phyloP scores from a whole-genome alignment of 2,113 vertebrate genomes.

The Collichthys lucidus region DNA sequence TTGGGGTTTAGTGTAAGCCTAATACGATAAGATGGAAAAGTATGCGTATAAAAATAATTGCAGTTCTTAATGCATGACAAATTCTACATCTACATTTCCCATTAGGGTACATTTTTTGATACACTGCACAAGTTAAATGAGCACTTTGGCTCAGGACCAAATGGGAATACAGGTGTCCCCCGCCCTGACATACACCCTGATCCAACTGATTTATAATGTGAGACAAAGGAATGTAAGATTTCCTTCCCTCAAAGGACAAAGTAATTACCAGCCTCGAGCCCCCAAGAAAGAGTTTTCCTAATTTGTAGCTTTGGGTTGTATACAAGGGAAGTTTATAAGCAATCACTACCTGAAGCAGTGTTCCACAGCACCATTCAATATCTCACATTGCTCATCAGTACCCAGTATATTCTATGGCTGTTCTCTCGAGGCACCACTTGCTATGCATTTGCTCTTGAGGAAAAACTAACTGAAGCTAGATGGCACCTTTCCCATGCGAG shows the following conservation, averaged over 20 bases:
- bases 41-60: constrained; percentile 15
- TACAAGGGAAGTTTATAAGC: constrained; percentile 8
- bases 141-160: constrained; percentile 11
- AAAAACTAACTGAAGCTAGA: constrained; percentile 20
- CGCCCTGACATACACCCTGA: background rate
- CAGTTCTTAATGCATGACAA: background rate
- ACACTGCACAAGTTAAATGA: constrained; percentile 11
- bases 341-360: constrained; percentile 17
- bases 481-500: constrained; percentile 49
- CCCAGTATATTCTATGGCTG: background rate
- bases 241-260: constrained; percentile 49
- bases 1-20: constrained; percentile 41
- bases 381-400: constrained; percentile 26
- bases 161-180: constrained; percentile 2
- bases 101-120: constrained; percentile 11
- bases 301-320: constrained; percentile 12
- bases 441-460: constrained; percentile 59
- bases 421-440: constrained; percentile 56
- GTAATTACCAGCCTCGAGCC: background rate
- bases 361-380: constrained; percentile 12
- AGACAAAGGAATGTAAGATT: constrained; percentile 10
- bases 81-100: background rate
- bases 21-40: constrained; percentile 36
- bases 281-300: constrained; percentile 1
- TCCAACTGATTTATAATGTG: constrained; percentile 30